Conservation (phyloP, 2,113 vertebrate species). For the Bufo gargarizans region DNA sequence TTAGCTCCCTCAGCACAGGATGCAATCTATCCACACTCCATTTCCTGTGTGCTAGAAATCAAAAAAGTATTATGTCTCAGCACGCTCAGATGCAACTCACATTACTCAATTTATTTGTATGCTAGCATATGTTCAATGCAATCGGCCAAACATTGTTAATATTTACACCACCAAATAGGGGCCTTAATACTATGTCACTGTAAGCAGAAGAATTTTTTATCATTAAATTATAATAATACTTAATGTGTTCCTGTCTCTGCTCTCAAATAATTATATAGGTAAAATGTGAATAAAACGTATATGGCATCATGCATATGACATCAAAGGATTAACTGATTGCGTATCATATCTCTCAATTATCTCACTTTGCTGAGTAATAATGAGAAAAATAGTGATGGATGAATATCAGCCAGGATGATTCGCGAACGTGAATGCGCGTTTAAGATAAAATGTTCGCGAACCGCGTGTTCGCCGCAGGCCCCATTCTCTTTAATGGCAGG, state of each 20-base stretch:
- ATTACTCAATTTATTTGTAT: background rate
- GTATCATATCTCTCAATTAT: background rate
- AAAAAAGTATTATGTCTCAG: conserved; percentile 2
- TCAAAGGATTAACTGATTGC: background rate
- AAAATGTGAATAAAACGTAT: no score
- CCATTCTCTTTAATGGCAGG: no score
- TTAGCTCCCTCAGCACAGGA: conserved; percentile 17
- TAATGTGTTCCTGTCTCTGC: background rate
- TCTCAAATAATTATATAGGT: no score
- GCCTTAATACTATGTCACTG: no score
- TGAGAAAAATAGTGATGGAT: no score
- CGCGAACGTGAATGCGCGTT: no score
- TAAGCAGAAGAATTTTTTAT: background rate
- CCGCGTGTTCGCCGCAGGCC: no score
- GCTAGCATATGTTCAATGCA: background rate
- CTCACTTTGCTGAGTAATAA: background rate
- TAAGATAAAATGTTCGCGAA: no score
- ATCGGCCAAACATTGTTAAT: background rate
- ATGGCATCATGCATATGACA: no score
- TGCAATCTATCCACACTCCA: conserved; percentile 36
- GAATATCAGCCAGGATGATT: no score
- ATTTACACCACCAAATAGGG: background rate
- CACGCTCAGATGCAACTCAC: background rate
- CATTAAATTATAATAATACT: background rate
- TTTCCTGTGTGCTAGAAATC: conserved; percentile 37